These are phyloP conservation scores for Xyrichtys novacula DNA, from an alignment of 2,797 vertebrate species.

Conservation along the genomic window DNA sequence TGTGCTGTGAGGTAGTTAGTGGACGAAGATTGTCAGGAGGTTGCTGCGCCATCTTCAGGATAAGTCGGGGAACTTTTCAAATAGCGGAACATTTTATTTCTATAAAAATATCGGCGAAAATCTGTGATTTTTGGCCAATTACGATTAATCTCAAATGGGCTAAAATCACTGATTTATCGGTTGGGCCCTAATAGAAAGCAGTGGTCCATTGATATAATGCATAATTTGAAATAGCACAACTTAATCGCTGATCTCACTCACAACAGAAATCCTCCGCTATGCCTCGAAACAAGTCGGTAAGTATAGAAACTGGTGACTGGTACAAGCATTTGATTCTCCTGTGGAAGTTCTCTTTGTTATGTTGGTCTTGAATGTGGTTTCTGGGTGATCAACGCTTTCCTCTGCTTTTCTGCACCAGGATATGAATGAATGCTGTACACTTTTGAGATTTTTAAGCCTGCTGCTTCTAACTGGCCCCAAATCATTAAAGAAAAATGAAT, in stretches of 20 bases:
- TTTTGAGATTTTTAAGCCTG: background rate
- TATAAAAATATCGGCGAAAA: too few species aligned
- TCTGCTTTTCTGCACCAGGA: conserved; percentile 12
- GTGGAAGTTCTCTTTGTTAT: conserved; percentile 23
- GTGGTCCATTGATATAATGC: background rate
- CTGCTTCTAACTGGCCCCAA: conserved; percentile 1
- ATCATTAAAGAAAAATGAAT: background rate
- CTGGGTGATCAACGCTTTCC: conserved; percentile 11
- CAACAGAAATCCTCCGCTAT: conserved; percentile 74
- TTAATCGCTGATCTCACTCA: conserved; percentile 54
- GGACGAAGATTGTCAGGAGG: too few species aligned
- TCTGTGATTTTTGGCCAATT: too few species aligned
- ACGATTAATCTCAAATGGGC: too few species aligned
- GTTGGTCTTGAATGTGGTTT: conserved; percentile 8
- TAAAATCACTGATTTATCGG: too few species aligned
- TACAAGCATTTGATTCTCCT: background rate
- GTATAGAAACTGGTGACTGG: conserved; percentile 55
- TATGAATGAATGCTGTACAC: background rate
- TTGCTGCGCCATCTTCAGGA: too few species aligned
- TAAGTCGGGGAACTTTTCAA: too few species aligned
- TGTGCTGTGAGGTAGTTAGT: too few species aligned
- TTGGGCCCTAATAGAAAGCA: too few species aligned
- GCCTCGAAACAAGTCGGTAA: conserved; percentile 69
- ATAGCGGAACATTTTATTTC: too few species aligned
- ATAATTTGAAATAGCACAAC: background rate